Evolutionary conservation across 2,888 invertebrate genomes (phyloP), one percentile per base, ranked within the genome.

Genomic region (Vanessa cardui): DNA sequence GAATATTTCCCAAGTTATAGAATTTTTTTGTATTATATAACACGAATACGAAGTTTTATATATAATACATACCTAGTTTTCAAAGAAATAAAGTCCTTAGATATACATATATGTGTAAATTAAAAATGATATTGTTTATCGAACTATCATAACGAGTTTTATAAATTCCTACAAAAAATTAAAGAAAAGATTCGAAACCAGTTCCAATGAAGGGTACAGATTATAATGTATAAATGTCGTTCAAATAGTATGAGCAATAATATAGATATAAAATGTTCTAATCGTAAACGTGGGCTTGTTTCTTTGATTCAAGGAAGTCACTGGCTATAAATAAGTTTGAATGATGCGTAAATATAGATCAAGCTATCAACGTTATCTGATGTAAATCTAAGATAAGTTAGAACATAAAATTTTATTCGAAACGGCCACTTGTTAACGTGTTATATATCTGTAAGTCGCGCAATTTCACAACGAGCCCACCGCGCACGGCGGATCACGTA

Each of bases 371-470:
- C 82, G 77, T 77, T 80, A 85, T 86, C 80, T 77, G 81, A 81
- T 82, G 83, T 87, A 86, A 85, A 88, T 87, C 86, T 87, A 85
- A 86, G 83, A 81, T 83, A 81, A 85, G 82, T 82, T 78, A 85
- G 83, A 86, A 84, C 84, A 88, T 86, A 85, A 83, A 83, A 83
- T 85, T 84, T 87, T 85, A 87, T 87, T 86, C 78, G 83, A 79
- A 85, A 86, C 84, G 84, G 83, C 83, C 85, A 86, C 87, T 90
- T 89, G 88, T 88, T 89, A 88, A 84, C 86, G 83, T 84, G 83
- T 86, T 87, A 88, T 86, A 83, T 86, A 83, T 83, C 83, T 83
- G 82, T 84, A 84, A 85, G 86, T 88, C 85, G 84, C 81, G 76
- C 85, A 87, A 88, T 90, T 90, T 90, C 90, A 87, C 89, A 91